These are phyloP conservation scores for Anastrepha obliqua DNA, from an alignment of 1,140 invertebrate species.

Conservation along the genomic window DNA sequence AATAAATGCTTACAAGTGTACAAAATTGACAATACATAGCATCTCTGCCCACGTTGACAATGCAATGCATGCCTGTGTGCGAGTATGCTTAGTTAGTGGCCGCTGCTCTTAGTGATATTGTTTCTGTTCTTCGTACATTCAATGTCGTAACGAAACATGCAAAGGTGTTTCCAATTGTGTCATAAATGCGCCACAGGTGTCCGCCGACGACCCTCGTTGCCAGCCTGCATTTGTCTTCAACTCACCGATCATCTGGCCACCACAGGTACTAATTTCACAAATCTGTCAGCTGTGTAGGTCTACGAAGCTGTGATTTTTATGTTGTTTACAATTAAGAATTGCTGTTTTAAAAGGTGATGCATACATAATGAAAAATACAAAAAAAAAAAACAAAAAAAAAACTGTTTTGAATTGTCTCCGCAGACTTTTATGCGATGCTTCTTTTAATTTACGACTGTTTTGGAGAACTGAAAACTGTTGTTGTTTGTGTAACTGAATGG, in stretches of 20 bases:
- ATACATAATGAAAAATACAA: background rate
- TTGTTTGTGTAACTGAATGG: no score
- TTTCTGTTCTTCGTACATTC: background rate
- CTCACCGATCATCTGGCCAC: slow-evolving; percentile 4
- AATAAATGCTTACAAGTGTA: no score
- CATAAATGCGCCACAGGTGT: slow-evolving; percentile 47
- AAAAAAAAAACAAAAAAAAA: background rate
- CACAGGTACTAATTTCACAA: slow-evolving; percentile 22
- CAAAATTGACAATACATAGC: no score
- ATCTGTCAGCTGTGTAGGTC: slow-evolving; percentile 25
- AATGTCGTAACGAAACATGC: background rate
- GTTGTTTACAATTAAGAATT: background rate
- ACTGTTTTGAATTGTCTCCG: background rate
- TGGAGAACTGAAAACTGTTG: background rate
- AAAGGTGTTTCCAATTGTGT: slow-evolving; percentile 41
- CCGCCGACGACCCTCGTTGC: background rate
- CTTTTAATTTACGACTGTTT: slow-evolving; percentile 23
- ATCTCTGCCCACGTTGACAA: no score
- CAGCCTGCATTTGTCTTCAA: background rate
- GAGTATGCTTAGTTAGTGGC: no score
- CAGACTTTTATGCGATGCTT: background rate
- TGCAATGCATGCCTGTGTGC: no score
- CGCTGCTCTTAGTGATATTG: background rate
- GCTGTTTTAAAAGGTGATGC: background rate
- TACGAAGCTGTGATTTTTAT: background rate